Evolutionary conservation across 2,113 vertebrate species (phyloP), one percentile per base, ranked within the genome.

Genomic region (Lasiurus cinereus): DNA sequence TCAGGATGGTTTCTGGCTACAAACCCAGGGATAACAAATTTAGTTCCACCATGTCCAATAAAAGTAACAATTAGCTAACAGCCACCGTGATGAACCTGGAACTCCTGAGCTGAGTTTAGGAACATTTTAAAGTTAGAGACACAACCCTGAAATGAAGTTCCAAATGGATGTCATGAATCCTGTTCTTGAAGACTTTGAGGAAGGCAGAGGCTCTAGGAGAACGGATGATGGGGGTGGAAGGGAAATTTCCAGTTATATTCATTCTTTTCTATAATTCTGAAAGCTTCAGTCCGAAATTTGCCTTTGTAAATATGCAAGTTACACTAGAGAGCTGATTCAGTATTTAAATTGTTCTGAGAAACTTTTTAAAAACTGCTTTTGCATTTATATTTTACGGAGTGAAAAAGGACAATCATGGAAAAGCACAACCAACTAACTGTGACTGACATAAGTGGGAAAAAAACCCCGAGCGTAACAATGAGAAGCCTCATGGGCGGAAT

Each of bases 361-460:
- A 95, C 86, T 94, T 95, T 95, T 92, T 89, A 66, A 96, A 96
- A 96, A 92, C 86, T 66, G 94, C 88, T 92, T 95, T 95, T 92
- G 96, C 94, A 83, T 94, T 96, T 93, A 73, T 96, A 95, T 95
- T 97, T 97, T 94, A 92, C 19, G 43, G 48, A 94, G 78, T 77
- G 19, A 86, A 92, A 96, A 96, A 93, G 77, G 91, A 95, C 86
- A 96, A 84, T 95, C 94, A 96, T 18, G 70, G 96, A 95, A 96
- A 96, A 97, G 93, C 94, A 93, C 95, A 95, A 94, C 90, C 70
- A 90, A 97, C 90, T 96, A 90, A 97, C 90, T 96, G 95, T 97
- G 96, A 94, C 77, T 2, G 6, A 95, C 46, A 88, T 10, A 48
- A 97, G 73, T 95, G 96, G 96, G 14, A 96, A 94, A 94, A 94